These are phyloP conservation scores for Zaprionus ghesquierei DNA, from an alignment of 1,140 invertebrate species.

Conservation along the genomic window DNA sequence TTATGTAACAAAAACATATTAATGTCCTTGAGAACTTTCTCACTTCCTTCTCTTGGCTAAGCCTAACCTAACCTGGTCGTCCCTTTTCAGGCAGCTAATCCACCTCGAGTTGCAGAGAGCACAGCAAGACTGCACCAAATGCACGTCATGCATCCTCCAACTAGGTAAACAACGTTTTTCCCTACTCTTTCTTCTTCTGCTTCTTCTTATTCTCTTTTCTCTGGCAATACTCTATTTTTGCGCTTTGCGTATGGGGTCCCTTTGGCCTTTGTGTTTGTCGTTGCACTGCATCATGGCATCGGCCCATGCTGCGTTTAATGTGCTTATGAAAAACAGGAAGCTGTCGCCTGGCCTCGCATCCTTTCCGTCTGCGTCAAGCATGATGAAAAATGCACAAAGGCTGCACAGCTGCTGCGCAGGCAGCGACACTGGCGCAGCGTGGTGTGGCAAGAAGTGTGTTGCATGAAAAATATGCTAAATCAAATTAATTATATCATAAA, in stretches of 20 bases:
- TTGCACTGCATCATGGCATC: slow-evolving; percentile 31
- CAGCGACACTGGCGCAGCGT: not conserved
- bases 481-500: slow-evolving; percentile 61
- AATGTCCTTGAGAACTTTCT: too few relatives aligned
- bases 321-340: slow-evolving; percentile 54
- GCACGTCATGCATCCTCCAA: slow-evolving; percentile 36
- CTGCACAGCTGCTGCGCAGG: slow-evolving; percentile 8
- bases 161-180: slow-evolving; percentile 43
- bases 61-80: too few relatives aligned
- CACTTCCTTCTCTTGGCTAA: too few relatives aligned
- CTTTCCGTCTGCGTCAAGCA: not conserved
- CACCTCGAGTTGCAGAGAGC: not conserved
- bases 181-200: not conserved
- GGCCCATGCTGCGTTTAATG: slow-evolving; percentile 46
- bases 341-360: slow-evolving; percentile 1
- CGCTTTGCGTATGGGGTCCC: slow-evolving; percentile 13
- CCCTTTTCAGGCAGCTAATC: not conserved
- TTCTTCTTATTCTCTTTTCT: not conserved
- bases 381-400: slow-evolving; percentile 44
- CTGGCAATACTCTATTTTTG: not conserved
- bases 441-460: slow-evolving; percentile 21
- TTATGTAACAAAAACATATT: too few relatives aligned
- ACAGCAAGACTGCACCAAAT: slow-evolving; percentile 37
- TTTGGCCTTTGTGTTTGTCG: slow-evolving; percentile 33
- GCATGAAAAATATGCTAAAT: slow-evolving; percentile 44